Conservation (phyloP, 1,140 invertebrate genomes). For the Cydia strobilella region DNA sequence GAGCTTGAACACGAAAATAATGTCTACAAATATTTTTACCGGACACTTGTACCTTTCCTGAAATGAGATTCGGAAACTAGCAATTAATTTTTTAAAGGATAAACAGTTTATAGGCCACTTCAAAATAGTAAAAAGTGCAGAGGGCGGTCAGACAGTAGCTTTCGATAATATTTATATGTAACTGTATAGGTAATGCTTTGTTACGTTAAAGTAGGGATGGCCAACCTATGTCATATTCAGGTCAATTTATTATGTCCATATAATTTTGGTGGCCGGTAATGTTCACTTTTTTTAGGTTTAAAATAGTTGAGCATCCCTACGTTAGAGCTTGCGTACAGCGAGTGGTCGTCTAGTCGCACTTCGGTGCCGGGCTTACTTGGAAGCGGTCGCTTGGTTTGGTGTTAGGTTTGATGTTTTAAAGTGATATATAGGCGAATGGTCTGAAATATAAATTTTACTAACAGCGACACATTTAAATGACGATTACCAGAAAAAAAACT, state of each 20-base stretch:
- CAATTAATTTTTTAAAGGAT: neutral
- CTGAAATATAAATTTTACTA: neutral
- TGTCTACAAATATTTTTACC: neutral
- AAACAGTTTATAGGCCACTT: slow-evolving; percentile 9
- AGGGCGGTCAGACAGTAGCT: slow-evolving; percentile 11
- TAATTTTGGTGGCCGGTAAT: slow-evolving; percentile 4
- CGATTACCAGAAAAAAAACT: neutral
- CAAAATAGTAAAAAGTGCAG: neutral
- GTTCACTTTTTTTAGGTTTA: neutral
- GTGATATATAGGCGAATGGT: neutral
- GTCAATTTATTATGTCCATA: neutral
- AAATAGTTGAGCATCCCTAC: neutral
- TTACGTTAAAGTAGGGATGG: neutral
- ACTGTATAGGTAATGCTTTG: slow-evolving; percentile 23
- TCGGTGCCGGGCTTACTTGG: slow-evolving; percentile 2
- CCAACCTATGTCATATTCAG: neutral
- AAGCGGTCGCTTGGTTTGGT: slow-evolving; percentile 15
- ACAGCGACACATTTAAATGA: neutral
- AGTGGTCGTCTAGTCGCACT: slow-evolving; percentile 10
- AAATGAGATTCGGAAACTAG: neutral
- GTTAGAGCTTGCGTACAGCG: neutral
- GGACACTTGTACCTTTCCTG: neutral
- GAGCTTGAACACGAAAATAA: too few species aligned
- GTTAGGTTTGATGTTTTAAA: neutral
- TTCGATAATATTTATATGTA: slow-evolving; percentile 32